A percentile compares a stretch with the other conserved stretches of the same genome.
phyloP scores from a whole-genome alignment of 2,113 vertebrate species.

The Anarrhichthys ocellatus region DNA sequence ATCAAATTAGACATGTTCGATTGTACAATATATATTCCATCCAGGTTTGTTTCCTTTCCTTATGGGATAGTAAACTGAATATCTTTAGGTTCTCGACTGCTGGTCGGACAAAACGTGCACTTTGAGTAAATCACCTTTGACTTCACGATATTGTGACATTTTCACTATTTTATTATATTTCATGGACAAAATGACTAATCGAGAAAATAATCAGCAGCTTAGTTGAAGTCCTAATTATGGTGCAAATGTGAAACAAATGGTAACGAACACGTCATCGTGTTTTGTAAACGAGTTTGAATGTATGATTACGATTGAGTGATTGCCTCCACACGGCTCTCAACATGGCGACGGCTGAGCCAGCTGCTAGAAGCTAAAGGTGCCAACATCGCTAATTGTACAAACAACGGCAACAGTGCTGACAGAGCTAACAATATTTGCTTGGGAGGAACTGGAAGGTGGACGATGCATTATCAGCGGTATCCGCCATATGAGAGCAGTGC shows the following conservation, averaged over 20 bases:
- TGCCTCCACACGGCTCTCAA: no score
- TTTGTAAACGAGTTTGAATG: no score
- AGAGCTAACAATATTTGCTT: no score
- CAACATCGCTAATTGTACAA: no score
- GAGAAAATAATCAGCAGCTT: not conserved
- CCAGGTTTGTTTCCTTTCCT: not conserved
- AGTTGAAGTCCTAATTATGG: not conserved
- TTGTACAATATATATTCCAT: not conserved
- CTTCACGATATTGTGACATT: not conserved
- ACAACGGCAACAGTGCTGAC: no score
- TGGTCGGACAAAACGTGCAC: not conserved
- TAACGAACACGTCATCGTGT: not conserved
- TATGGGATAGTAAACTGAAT: not conserved
- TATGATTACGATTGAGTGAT: no score
- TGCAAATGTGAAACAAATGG: not conserved
- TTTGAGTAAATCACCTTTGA: not conserved
- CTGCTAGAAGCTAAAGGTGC: no score
- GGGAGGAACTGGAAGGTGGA: no score
- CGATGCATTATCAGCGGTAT: no score
- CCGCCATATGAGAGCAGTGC: no score
- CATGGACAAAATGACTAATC: not conserved
- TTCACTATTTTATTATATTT: not conserved
- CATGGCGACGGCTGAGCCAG: no score
- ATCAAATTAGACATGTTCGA: not conserved
- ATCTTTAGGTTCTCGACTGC: not conserved